Evolutionary conservation across 2,113 vertebrate genomes (phyloP).

Genomic region (Zosterops hypoxanthus): DNA sequence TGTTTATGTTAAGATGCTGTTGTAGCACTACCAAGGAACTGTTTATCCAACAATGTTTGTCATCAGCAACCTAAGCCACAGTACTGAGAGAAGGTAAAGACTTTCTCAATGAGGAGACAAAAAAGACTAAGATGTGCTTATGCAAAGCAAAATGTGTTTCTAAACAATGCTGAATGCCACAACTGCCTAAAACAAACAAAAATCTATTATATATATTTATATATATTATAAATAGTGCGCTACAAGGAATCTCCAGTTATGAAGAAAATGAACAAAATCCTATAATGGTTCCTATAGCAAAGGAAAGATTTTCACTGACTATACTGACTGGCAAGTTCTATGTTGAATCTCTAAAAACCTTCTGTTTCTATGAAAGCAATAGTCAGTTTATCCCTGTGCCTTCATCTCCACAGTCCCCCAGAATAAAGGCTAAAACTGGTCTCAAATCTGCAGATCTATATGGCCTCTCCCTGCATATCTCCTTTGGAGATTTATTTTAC

Average conservation of each 20-base stretch:
- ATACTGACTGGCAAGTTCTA: neutral
- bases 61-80: neutral
- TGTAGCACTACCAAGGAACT: neutral
- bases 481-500: neutral
- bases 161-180: neutral
- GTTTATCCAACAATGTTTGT: neutral
- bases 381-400: neutral
- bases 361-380: neutral
- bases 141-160: neutral
- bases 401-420: neutral
- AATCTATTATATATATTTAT: neutral
- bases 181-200: neutral
- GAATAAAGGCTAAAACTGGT: neutral
- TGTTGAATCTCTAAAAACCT: neutral
- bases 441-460: neutral
- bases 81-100: neutral
- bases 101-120: neutral
- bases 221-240: neutral
- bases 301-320: neutral
- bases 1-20: neutral
- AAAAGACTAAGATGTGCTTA: neutral
- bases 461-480: neutral
- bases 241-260: neutral
- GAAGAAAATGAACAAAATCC: neutral
- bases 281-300: neutral